phyloP scores from a whole-genome alignment of 2,797 vertebrate species.

The Sebastes elongatus region DNA sequence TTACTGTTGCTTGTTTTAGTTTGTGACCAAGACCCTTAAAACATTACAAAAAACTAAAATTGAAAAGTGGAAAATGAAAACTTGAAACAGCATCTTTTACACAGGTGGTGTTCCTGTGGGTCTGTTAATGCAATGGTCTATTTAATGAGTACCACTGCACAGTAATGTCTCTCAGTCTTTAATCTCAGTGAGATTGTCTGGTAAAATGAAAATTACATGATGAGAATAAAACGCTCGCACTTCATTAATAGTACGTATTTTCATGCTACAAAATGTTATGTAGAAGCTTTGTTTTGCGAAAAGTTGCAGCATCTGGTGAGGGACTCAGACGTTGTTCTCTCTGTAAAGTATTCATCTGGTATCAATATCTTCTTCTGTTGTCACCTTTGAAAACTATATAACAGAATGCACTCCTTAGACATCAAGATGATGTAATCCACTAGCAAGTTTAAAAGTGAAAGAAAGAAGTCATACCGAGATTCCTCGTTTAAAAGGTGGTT shows the following conservation, averaged over 20 bases:
- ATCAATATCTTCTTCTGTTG: conserved; percentile 6
- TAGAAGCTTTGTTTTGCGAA: background rate
- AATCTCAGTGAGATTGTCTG: too few species aligned
- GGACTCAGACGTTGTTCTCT: background rate
- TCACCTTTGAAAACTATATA: conserved; percentile 13
- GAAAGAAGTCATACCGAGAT: background rate
- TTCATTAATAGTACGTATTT: background rate
- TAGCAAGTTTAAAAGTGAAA: background rate
- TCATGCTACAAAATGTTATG: background rate
- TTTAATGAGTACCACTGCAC: background rate
- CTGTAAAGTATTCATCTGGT: background rate
- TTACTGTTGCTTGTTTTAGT: background rate
- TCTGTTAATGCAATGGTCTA: background rate
- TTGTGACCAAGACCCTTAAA: background rate
- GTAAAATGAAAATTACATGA: background rate
- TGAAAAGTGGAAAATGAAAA: background rate
- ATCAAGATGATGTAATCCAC: background rate
- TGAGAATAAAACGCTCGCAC: background rate
- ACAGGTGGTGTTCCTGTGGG: background rate
- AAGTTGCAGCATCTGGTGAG: background rate
- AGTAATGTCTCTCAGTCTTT: background rate
- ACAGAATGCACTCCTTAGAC: background rate
- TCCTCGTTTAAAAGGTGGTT: background rate
- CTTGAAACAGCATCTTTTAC: background rate
- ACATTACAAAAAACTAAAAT: background rate